Base-by-base conservation (phyloP, 2,888 invertebrate genomes). In the Pseudeuparius sepicola region DNA sequence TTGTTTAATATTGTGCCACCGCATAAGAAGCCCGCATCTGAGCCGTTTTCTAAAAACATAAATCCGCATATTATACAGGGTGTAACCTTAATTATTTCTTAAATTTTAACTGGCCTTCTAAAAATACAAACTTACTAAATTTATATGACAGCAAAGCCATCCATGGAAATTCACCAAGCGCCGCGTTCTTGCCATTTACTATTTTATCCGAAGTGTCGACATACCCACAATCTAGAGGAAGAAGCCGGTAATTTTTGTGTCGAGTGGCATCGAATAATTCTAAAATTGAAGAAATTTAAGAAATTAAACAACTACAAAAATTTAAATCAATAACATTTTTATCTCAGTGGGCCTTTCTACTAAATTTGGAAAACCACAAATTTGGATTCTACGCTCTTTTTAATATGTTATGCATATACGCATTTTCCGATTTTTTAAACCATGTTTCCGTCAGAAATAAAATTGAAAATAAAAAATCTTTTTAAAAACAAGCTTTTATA, bases 91-190 rank as follows among this genome's bases (percentile, higher is more conserved):
- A n/a, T n/a, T n/a, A n/a, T n/a, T n/a, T n/a, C n/a, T n/a, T n/a
- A n/a, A 37, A 15, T 14, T 12, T 5, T 13, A 7, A 12, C n/a
- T 28, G 13, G 12, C 4, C 6, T 7, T 7, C 3, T 14, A 30
- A 4, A 6, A 27, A 24, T 30, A 20, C 20, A 9, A 13, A 12
- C 13, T 11, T 28, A 4, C 15, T 9, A 20, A 20, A 20, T 20
- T 20, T 20, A 16, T 47, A 83, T 2, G 71, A 69, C n/a, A 84
- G 53, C 2, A 82, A 60, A 0, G 75, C 79, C 78, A 83, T 76
- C 82, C 82, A 84, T 0, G 83, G 83, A 59, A 73, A 79, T 46
- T 82, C 76, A 24, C 66, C 70, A 3, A 80, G 53, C 1, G 56
- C 57, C 0, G 81, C 75, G 37, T 65, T 60, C 25, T 72, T 66